Evolutionary conservation across 2,888 invertebrate genomes (phyloP).

Genomic region (Pammene fasciana): DNA sequence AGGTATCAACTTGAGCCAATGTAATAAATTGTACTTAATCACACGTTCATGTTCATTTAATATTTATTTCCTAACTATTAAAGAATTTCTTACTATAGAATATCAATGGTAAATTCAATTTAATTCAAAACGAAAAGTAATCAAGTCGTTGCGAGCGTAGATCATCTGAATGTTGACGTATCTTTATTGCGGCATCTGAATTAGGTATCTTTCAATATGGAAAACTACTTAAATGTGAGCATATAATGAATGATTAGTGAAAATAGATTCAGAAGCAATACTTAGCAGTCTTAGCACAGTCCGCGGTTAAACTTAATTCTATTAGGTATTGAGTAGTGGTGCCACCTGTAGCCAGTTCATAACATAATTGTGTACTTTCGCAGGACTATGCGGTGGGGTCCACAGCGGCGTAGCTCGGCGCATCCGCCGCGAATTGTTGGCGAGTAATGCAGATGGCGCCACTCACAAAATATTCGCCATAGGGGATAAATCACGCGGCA

Average conservation of each 20-base stretch:
- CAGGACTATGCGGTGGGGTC: conserved; percentile 90
- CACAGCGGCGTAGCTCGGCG: conserved; percentile 86
- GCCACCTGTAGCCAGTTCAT: conserved; percentile 12
- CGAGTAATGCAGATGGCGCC: conserved; percentile 56
- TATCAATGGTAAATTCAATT: too few species aligned
- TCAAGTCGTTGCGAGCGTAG: too few species aligned
- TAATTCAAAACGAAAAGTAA: too few species aligned
- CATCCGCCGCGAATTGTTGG: conserved; percentile 77
- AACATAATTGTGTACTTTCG: conserved; percentile 13
- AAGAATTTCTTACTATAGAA: background rate
- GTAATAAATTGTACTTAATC: conserved; percentile 10
- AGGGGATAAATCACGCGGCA: conserved; percentile 87
- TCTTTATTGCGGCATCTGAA: too few species aligned
- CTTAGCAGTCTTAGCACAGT: too few species aligned
- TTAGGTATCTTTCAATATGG: too few species aligned
- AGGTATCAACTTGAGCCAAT: conserved; percentile 1
- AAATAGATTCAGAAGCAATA: too few species aligned
- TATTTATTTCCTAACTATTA: background rate
- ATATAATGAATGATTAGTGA: too few species aligned
- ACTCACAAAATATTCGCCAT: conserved; percentile 85
- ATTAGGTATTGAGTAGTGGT: background rate
- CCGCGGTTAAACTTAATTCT: too few species aligned
- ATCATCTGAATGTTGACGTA: too few species aligned
- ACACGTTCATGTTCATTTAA: conserved; percentile 4
- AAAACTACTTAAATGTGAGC: too few species aligned